These are phyloP conservation scores for Archips xylosteana DNA, from an alignment of 2,888 invertebrate species.

Conservation along the genomic window DNA sequence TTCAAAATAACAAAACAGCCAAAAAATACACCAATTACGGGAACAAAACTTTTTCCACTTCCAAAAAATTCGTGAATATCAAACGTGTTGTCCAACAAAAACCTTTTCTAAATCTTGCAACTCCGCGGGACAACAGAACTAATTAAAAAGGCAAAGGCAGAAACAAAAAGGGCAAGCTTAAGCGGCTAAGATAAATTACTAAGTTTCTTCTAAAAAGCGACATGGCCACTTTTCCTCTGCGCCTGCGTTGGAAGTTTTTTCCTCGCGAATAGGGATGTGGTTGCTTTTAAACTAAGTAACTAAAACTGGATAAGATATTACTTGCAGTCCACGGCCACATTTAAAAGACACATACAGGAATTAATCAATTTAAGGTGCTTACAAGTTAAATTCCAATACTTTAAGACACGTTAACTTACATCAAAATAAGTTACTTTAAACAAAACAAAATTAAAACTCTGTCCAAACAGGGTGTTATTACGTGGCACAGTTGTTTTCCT, in stretches of 20 bases:
- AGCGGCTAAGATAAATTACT: slow-evolving; percentile 76
- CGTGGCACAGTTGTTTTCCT: too few relatives aligned
- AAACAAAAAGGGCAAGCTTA: slow-evolving; percentile 66
- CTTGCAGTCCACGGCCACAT: too few relatives aligned
- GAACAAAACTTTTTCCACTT: neutral
- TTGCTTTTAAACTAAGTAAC: too few relatives aligned
- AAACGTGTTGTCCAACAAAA: slow-evolving; percentile 38
- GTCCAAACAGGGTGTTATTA: too few relatives aligned
- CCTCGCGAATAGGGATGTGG: slow-evolving; percentile 12
- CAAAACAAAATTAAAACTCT: too few relatives aligned
- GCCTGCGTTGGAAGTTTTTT: slow-evolving; percentile 47
- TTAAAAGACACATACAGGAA: too few relatives aligned
- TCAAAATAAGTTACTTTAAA: too few relatives aligned
- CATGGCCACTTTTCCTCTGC: slow-evolving; percentile 50
- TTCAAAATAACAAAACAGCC: neutral
- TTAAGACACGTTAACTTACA: too few relatives aligned
- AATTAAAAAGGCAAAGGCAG: slow-evolving; percentile 67
- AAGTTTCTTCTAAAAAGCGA: slow-evolving; percentile 65
- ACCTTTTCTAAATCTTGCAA: slow-evolving; percentile 63
- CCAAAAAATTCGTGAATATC: slow-evolving; percentile 25
- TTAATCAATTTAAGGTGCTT: too few relatives aligned
- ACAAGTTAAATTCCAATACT: too few relatives aligned
- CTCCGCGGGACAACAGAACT: slow-evolving; percentile 63
- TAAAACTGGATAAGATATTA: too few relatives aligned
- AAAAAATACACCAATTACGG: slow-evolving; percentile 26